Percentiles rank a stretch among this genome's conserved stretches.
Conservation (phyloP, 2,888 invertebrate species). For the Synergus laeviventris region DNA sequence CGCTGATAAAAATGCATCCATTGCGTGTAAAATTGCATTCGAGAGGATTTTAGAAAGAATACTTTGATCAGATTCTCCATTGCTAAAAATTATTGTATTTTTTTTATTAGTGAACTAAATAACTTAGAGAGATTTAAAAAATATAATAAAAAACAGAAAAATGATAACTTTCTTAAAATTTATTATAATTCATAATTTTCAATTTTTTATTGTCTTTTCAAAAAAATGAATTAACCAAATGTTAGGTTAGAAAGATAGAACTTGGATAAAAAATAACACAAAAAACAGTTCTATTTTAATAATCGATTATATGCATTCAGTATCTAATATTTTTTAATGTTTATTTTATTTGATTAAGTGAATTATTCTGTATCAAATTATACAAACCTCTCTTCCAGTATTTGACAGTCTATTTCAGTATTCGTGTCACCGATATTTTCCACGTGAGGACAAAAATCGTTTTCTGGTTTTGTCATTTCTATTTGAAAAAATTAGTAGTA, state of each 20-base stretch:
- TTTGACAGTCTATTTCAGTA: not conserved
- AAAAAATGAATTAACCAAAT: not conserved
- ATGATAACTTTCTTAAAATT: not conserved
- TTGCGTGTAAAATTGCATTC: constrained; percentile 51
- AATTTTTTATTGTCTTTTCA: not conserved
- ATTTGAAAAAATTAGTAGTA: not conserved
- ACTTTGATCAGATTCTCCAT: constrained; percentile 26
- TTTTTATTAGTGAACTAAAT: not conserved
- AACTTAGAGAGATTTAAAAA: too few species aligned
- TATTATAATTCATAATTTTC: not conserved
- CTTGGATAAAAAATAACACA: not conserved
- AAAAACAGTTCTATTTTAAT: not conserved
- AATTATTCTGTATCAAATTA: not conserved
- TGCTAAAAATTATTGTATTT: not conserved
- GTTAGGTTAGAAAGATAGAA: not conserved
- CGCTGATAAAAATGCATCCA: constrained; percentile 52
- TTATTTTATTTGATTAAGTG: not conserved
- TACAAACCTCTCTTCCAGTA: not conserved
- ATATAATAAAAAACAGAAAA: too few species aligned
- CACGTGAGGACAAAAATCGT: not conserved
- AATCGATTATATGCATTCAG: not conserved
- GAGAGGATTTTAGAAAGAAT: constrained; percentile 41
- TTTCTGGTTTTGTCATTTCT: constrained; percentile 8
- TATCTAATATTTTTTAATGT: not conserved
- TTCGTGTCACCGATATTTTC: constrained; percentile 4